Percentiles rank a stretch among this genome's conserved stretches.
These are phyloP conservation scores for Anagyrus pseudococci DNA, from an alignment of 2,888 invertebrate genomes.

Conservation along the genomic window DNA sequence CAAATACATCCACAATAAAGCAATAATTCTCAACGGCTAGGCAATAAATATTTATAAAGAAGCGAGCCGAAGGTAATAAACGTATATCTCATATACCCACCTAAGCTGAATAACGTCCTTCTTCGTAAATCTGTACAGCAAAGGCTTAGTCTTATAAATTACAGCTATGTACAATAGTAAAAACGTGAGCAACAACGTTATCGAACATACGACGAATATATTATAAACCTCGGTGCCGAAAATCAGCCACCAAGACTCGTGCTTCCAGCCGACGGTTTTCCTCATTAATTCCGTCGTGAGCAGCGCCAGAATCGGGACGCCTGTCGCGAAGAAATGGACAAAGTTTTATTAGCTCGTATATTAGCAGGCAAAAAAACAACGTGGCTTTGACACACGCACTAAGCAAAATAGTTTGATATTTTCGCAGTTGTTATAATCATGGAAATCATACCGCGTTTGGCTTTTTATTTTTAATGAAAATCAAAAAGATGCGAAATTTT, in stretches of 20 bases:
- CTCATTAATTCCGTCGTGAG: constrained; percentile 73
- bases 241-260: constrained; percentile 72
- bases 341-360: background rate
- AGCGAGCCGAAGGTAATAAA: too few species aligned
- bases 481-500: too few species aligned
- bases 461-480: too few species aligned
- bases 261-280: constrained; percentile 67
- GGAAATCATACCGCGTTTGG: too few species aligned
- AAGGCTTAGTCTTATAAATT: constrained; percentile 59
- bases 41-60: too few species aligned
- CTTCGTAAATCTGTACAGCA: constrained; percentile 49
- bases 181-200: constrained; percentile 73
- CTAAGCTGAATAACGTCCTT: constrained; percentile 57
- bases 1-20: too few species aligned
- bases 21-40: too few species aligned
- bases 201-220: constrained; percentile 73
- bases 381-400: too few species aligned
- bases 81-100: too few species aligned
- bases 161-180: constrained; percentile 73
- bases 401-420: too few species aligned
- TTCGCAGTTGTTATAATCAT: too few species aligned
- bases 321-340: constrained; percentile 52
- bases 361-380: too few species aligned
- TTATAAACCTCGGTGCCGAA: constrained; percentile 68
- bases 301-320: constrained; percentile 72